These are phyloP conservation scores for Eupithecia subumbrata DNA, from an alignment of 2,888 invertebrate genomes.

Conservation along the genomic window DNA sequence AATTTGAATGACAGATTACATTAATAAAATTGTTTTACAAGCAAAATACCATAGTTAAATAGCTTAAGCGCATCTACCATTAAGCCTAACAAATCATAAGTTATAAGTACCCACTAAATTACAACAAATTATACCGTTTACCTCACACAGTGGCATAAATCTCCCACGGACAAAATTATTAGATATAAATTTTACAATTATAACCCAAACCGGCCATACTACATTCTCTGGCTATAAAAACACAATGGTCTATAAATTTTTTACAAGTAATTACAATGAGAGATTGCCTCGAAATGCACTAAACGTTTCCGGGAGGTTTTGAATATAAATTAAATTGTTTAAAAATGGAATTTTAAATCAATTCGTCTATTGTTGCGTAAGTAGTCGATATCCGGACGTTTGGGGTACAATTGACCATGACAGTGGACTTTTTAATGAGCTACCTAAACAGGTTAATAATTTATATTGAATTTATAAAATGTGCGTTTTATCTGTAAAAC, in stretches of 20 bases:
- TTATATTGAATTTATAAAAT: background rate
- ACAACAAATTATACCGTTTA: slow-evolving; percentile 55
- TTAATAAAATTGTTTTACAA: slow-evolving; percentile 25
- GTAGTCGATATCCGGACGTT: slow-evolving; percentile 38
- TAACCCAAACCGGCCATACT: slow-evolving; percentile 49
- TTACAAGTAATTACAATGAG: slow-evolving; percentile 79
- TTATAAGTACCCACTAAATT: slow-evolving; percentile 32
- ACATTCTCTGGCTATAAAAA: slow-evolving; percentile 60
- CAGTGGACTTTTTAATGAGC: background rate
- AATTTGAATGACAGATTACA: slow-evolving; percentile 35
- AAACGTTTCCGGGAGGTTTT: slow-evolving; percentile 69
- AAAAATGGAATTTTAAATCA: slow-evolving; percentile 54
- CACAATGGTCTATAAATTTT: slow-evolving; percentile 79
- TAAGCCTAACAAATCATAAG: slow-evolving; percentile 32
- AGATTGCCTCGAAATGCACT: slow-evolving; percentile 63
- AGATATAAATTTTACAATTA: slow-evolving; percentile 70
- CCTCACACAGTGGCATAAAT: slow-evolving; percentile 52
- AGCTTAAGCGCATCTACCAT: slow-evolving; percentile 12
- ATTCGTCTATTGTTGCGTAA: slow-evolving; percentile 56
- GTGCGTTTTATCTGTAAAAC: background rate
- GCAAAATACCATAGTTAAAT: slow-evolving; percentile 22
- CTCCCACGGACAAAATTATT: slow-evolving; percentile 63
- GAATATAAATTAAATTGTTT: slow-evolving; percentile 66
- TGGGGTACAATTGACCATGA: slow-evolving; percentile 10
- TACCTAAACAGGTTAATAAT: background rate